phyloP scores from a whole-genome alignment of 2,888 invertebrate genomes.

The Aleiodes leptofemur region DNA sequence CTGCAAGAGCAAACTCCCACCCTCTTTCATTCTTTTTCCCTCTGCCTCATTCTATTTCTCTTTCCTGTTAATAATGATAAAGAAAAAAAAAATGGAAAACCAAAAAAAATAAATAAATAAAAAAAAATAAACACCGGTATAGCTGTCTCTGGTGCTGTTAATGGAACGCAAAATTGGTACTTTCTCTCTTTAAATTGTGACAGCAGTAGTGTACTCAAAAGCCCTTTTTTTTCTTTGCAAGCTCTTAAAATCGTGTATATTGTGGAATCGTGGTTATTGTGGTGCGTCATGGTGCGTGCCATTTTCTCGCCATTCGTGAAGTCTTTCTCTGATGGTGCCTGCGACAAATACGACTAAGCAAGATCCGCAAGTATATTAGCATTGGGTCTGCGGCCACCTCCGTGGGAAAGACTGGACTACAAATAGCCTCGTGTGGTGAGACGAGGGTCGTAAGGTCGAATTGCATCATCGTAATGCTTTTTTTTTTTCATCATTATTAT shows the following conservation, averaged over 20 bases:
- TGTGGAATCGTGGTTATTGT: conserved; percentile 53
- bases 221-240: too few relatives aligned
- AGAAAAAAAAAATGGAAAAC: not conserved
- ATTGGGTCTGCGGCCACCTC: conserved; percentile 36
- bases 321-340: conserved; percentile 16
- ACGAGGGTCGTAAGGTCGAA: conserved; percentile 30
- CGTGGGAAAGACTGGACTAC: conserved; percentile 47
- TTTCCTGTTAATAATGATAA: too few relatives aligned
- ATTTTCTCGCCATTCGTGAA: conserved; percentile 30
- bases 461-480: conserved; percentile 24
- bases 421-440: conserved; percentile 33
- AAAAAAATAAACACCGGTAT: conserved; percentile 16
- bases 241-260: conserved; percentile 49
- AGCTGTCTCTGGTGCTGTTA: conserved; percentile 31
- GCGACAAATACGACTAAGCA: conserved; percentile 12
- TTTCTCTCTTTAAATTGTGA: conserved; percentile 31
- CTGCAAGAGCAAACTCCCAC: conserved; percentile 30
- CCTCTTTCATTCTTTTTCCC: conserved; percentile 32
- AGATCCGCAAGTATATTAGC: conserved; percentile 42
- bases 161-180: conserved; percentile 41
- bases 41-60: too few relatives aligned
- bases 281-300: conserved; percentile 47
- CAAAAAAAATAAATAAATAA: not conserved
- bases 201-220: conserved; percentile 20
- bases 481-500: conserved; percentile 9